Evolutionary conservation across 2,113 vertebrate genomes (phyloP).

Genomic region (Anseranas semipalmata): DNA sequence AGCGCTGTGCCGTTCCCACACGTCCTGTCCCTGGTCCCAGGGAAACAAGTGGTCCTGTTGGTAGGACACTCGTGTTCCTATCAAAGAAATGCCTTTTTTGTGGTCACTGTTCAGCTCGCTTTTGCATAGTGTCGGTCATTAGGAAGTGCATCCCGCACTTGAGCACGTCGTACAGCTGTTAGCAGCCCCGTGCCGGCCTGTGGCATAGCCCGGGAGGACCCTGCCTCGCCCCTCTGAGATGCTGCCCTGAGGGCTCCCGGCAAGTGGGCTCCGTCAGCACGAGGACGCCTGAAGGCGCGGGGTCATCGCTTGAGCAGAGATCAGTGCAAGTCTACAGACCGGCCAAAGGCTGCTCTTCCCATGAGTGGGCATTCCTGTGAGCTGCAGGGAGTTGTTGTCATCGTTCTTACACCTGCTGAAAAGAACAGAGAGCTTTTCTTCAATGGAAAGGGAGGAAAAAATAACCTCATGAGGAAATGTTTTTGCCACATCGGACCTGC

Average conservation of each 20-base stretch:
- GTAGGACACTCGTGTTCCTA: background rate
- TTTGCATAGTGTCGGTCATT: rapidly evolving
- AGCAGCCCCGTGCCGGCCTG: too few relatives aligned
- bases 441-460: background rate
- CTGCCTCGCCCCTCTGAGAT: background rate
- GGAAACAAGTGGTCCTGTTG: background rate
- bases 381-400: background rate
- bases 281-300: background rate
- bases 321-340: background rate
- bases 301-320: background rate
- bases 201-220: background rate
- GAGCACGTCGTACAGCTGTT: background rate
- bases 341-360: background rate
- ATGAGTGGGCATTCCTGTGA: background rate
- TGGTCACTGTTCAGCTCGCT: background rate
- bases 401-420: background rate
- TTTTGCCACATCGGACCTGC: background rate
- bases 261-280: background rate
- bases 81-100: rapidly evolving
- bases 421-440: background rate
- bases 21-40: too few relatives aligned
- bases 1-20: too few relatives aligned
- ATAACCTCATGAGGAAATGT: background rate
- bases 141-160: background rate
- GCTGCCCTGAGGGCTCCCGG: background rate